A percentile compares a stretch with the other conserved stretches of the same genome.
These are phyloP conservation scores for Ardeotis arabs DNA, from an alignment of 2,113 vertebrate species.

Conservation along the genomic window DNA sequence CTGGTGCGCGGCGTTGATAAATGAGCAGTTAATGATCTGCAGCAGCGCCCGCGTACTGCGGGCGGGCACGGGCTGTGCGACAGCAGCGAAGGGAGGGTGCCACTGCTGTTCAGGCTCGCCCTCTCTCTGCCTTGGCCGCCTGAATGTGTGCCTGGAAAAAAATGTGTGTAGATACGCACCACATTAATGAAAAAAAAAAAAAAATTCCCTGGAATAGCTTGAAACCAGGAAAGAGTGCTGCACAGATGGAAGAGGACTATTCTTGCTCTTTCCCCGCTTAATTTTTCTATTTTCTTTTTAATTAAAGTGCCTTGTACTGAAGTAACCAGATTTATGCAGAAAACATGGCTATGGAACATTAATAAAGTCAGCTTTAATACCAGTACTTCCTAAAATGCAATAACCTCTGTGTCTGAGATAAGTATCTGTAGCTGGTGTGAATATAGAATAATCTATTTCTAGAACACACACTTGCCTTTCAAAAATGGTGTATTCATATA, in stretches of 20 bases:
- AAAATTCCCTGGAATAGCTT: neutral
- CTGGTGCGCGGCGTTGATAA: constrained; percentile 93
- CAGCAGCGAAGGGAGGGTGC: constrained; percentile 68
- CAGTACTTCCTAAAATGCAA: neutral
- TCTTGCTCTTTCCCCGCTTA: neutral
- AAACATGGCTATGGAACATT: neutral
- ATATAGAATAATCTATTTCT: neutral
- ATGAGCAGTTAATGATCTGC: constrained; percentile 92
- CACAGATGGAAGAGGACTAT: neutral
- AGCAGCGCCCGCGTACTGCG: constrained; percentile 87
- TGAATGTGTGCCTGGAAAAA: neutral
- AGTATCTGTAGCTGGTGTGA: neutral
- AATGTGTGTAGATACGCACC: neutral
- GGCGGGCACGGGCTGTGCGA: constrained; percentile 73
- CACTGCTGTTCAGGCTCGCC: constrained; percentile 62
- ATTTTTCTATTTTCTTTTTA: neutral
- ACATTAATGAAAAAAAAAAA: neutral
- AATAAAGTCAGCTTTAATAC: neutral
- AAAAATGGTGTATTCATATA: neutral
- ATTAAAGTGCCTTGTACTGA: neutral
- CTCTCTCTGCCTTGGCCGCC: neutral
- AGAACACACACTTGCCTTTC: neutral
- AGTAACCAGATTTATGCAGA: neutral
- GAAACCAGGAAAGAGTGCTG: neutral
- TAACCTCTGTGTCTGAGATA: neutral